phyloP scores from a whole-genome alignment of 1,140 invertebrate species.

The Tenebrio molitor region DNA sequence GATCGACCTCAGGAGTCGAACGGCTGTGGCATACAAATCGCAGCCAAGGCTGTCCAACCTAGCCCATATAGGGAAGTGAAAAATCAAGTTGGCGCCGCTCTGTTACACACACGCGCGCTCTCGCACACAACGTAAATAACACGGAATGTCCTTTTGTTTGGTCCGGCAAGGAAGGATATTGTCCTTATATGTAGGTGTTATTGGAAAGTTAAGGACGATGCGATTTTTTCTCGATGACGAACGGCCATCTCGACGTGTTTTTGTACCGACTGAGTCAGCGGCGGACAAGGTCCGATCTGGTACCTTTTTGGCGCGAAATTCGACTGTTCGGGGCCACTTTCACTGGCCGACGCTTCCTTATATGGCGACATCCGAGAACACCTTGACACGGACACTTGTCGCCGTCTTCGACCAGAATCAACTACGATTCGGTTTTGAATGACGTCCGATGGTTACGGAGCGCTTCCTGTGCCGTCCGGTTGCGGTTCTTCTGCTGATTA shows the following conservation, averaged over 20 bases:
- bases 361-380: background rate
- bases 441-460: too few relatives aligned
- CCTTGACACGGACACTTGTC: constrained; percentile 32
- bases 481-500: too few relatives aligned
- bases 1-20: constrained; percentile 17
- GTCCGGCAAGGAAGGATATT: constrained; percentile 49
- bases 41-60: constrained; percentile 23
- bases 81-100: constrained; percentile 30
- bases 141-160: constrained; percentile 34
- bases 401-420: background rate
- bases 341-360: constrained; percentile 24
- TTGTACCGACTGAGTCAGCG: constrained; percentile 3
- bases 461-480: too few relatives aligned
- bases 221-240: constrained; percentile 43
- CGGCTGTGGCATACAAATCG: constrained; percentile 10
- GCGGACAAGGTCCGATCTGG: constrained; percentile 1
- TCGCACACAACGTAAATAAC: background rate
- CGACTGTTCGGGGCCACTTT: constrained; percentile 16
- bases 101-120: background rate
- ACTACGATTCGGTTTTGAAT: too few relatives aligned
- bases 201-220: constrained; percentile 22
- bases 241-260: constrained; percentile 14
- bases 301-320: constrained; percentile 24
- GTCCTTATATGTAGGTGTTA: constrained; percentile 50
- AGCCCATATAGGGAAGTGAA: constrained; percentile 32